These are phyloP conservation scores for Metridium senile DNA, from an alignment of 92 coral and sea anemone species.

Conservation along the genomic window DNA sequence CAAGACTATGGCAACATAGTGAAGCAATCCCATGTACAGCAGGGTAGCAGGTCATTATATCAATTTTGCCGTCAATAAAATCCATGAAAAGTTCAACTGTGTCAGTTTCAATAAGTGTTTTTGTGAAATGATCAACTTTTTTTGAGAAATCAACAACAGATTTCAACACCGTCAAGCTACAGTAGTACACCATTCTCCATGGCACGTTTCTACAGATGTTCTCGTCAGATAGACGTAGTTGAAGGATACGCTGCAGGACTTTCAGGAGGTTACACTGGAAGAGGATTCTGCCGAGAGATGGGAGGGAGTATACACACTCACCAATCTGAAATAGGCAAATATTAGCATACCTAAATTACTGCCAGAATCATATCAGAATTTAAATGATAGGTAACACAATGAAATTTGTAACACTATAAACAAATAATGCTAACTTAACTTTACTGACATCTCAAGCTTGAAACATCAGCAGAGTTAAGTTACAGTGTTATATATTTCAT, in stretches of 20 bases:
- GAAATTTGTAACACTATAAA: no score
- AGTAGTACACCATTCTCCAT: slow-evolving; percentile 70
- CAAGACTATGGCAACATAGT: slow-evolving; percentile 51
- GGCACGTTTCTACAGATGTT: slow-evolving; percentile 48
- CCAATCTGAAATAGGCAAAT: slow-evolving; percentile 5
- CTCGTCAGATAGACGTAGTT: slow-evolving; percentile 68
- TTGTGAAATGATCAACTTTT: slow-evolving; percentile 39
- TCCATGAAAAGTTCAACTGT: slow-evolving; percentile 73
- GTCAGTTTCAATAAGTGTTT: slow-evolving; percentile 45
- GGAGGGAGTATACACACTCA: slow-evolving; percentile 18
- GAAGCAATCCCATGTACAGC: slow-evolving; percentile 58
- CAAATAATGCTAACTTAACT: no score
- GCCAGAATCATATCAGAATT: no score
- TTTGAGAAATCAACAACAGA: slow-evolving; percentile 50
- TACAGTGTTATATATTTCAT: no score
- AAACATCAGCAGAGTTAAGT: no score
- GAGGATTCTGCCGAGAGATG: slow-evolving; percentile 31
- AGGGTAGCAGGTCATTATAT: slow-evolving; percentile 62
- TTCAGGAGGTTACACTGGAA: slow-evolving; percentile 59
- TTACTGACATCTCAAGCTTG: no score
- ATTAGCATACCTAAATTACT: no score
- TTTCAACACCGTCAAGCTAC: slow-evolving; percentile 63
- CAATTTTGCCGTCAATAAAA: slow-evolving; percentile 60
- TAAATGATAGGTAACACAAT: no score
- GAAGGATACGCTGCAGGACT: slow-evolving; percentile 57